phyloP scores from a whole-genome alignment of 2,113 vertebrate species.

The Hyaena hyaena region DNA sequence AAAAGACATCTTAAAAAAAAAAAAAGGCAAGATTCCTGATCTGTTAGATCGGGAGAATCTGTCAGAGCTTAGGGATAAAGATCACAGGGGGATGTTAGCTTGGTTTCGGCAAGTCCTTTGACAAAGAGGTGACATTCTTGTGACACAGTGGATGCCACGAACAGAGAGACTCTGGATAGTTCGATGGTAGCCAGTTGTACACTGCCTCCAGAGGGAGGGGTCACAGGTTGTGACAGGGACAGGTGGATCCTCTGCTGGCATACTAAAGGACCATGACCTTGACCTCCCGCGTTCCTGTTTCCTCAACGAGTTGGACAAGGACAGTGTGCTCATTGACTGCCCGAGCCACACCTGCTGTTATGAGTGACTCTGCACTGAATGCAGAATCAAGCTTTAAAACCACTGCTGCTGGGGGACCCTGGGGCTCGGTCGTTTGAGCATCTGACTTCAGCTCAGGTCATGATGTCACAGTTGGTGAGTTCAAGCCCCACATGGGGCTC shows the following conservation, averaged over 20 bases:
- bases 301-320: background rate
- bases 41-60: background rate
- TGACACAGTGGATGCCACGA: background rate
- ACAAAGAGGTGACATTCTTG: background rate
- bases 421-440: too few relatives aligned
- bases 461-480: too few relatives aligned
- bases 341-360: accelerated
- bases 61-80: background rate
- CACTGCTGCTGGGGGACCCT: background rate
- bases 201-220: too few relatives aligned
- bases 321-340: too few relatives aligned
- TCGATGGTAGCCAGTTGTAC: background rate
- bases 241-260: background rate
- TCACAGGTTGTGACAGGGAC: background rate
- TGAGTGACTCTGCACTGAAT: background rate
- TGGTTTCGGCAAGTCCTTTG: background rate
- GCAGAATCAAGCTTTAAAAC: background rate
- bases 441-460: too few relatives aligned
- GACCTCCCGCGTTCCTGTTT: background rate
- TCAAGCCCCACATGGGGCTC: too few relatives aligned
- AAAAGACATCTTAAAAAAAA: background rate
- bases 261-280: background rate
- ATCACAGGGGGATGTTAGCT: background rate
- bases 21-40: background rate
- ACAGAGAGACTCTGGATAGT: background rate